Percentiles rank a stretch among this genome's conserved stretches.
These are phyloP conservation scores for Camponotus pennsylvanicus DNA, from an alignment of 1,140 invertebrate species.

Conservation along the genomic window DNA sequence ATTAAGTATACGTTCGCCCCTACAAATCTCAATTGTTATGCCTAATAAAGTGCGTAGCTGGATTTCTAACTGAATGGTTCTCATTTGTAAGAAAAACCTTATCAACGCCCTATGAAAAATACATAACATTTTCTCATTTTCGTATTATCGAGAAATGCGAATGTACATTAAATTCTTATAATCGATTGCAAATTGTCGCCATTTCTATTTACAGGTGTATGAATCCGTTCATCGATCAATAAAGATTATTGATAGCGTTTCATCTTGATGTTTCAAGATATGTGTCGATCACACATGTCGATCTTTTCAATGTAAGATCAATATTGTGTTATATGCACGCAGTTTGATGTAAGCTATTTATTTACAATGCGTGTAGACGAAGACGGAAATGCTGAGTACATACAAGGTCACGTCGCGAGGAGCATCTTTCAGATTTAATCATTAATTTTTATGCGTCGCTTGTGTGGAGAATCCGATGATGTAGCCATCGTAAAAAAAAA, in stretches of 20 bases:
- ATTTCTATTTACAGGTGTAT: constrained; percentile 7
- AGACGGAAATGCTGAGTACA: constrained; percentile 56
- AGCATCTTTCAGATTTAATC: constrained; percentile 38
- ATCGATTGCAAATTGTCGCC: background rate
- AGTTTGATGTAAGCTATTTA: constrained; percentile 21
- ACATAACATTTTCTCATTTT: background rate
- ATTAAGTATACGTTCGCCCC: background rate
- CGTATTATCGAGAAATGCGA: background rate
- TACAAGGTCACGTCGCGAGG: constrained; percentile 49
- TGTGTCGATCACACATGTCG: too few species aligned
- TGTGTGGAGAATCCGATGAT: constrained; percentile 31
- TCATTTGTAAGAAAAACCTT: constrained; percentile 15
- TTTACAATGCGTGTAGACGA: constrained; percentile 42
- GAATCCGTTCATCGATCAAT: background rate
- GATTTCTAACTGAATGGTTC: constrained; percentile 5
- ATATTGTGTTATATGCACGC: background rate
- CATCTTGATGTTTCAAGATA: background rate
- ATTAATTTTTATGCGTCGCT: constrained; percentile 50
- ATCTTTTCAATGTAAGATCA: background rate
- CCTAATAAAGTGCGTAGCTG: constrained; percentile 21
- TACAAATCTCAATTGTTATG: background rate
- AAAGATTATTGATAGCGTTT: background rate
- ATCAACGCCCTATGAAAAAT: background rate
- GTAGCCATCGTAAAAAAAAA: constrained; percentile 26
- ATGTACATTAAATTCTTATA: constrained; percentile 1